phyloP scores from a whole-genome alignment of 2,797 vertebrate species.

The Syngnathus acus region DNA sequence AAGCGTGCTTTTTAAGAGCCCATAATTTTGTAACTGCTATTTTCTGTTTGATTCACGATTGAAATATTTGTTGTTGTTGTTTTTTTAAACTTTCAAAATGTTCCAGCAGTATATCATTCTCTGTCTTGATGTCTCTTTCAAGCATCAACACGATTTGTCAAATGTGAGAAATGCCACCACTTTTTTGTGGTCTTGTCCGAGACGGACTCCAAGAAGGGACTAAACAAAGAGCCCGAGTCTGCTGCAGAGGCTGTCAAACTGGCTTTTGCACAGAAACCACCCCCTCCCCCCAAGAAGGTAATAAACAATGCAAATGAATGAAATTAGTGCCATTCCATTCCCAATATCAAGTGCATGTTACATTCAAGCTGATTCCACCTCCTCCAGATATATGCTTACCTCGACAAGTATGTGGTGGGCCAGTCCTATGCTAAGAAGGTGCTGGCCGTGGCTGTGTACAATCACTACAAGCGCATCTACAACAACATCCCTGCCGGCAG shows the following conservation, averaged over 20 bases:
- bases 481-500: constrained; percentile 91
- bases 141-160: constrained; percentile 97
- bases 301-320: background rate
- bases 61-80: too few species aligned
- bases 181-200: constrained; percentile 97
- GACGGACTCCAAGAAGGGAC: constrained; percentile 92
- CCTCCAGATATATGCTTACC: constrained; percentile 90
- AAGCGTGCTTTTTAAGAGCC: background rate
- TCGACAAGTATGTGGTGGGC: constrained; percentile 96
- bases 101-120: background rate
- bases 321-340: background rate
- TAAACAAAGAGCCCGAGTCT: constrained; percentile 90
- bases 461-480: constrained; percentile 98
- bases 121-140: constrained; percentile 21
- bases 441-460: constrained; percentile 95
- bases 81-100: background rate
- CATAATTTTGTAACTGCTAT: background rate
- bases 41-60: background rate
- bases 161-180: constrained; percentile 98
- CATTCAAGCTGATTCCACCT: background rate
- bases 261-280: constrained; percentile 93
- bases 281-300: constrained; percentile 96
- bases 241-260: constrained; percentile 92
- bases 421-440: constrained; percentile 98
- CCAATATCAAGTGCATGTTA: background rate